Evolutionary conservation across 2,113 vertebrate genomes (phyloP).

Genomic region (Paraplagusia blochii): DNA sequence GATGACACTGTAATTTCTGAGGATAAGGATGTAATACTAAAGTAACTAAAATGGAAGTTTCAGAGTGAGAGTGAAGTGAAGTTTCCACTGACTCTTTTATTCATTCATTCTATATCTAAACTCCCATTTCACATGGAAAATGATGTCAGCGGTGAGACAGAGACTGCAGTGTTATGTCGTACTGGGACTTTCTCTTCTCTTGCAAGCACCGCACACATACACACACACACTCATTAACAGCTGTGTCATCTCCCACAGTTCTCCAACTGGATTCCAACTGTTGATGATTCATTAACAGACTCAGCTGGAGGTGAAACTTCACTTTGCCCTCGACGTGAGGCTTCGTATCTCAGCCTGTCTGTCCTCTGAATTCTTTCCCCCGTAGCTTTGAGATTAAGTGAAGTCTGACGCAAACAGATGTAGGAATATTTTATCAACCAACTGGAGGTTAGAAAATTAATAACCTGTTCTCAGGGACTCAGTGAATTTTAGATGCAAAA

Average conservation of each 20-base stretch:
- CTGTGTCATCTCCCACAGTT: conserved; percentile 41
- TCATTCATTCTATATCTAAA: not conserved
- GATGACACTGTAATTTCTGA: no score
- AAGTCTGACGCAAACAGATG: conserved; percentile 1
- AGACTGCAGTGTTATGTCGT: conserved; percentile 22
- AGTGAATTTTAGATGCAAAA: not conserved
- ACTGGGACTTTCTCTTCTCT: conserved; percentile 10
- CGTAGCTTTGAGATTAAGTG: not conserved
- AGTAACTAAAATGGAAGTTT: conserved; percentile 1
- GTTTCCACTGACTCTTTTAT: conserved; percentile 1
- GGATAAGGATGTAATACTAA: no score
- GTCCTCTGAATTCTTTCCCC: not conserved
- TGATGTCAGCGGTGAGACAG: conserved; percentile 33
- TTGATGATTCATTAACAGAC: conserved; percentile 55
- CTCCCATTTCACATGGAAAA: conserved; percentile 14
- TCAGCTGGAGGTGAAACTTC: conserved; percentile 25
- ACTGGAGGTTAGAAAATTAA: conserved; percentile 10
- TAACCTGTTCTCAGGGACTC: not conserved
- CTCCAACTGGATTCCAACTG: conserved; percentile 35
- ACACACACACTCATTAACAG: conserved; percentile 24
- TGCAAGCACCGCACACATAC: not conserved
- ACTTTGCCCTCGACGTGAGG: conserved; percentile 13
- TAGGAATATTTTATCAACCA: conserved; percentile 21
- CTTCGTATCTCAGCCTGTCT: conserved; percentile 1
- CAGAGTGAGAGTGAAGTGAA: conserved; percentile 1